Evolutionary conservation across 1,140 invertebrate genomes (phyloP), one percentile per base, ranked within the genome.

Genomic region (Tetranychus cinnabarinus): DNA sequence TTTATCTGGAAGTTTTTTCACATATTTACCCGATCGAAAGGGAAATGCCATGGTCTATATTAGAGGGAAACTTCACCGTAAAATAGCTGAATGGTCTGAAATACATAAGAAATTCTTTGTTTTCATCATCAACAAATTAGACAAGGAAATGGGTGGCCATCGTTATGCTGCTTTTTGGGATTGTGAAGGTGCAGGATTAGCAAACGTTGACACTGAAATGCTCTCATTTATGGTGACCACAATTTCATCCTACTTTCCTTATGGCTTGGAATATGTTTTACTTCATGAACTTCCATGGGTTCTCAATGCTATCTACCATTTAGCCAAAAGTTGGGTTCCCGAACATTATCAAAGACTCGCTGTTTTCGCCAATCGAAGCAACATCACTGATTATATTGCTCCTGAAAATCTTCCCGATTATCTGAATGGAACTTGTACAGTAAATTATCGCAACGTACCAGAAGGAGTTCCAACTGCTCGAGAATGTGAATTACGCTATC

Each of bases 341-440:
- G 57, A 58, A 58, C 33, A 58, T 45, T 58, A 58, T 33, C 57
- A 58, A 33, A 8, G 42, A 13, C 42, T 46, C 5, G 42, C 42
- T 7, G 12, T 42, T n/a, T 45, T 58, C 15, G 23, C 39, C 47
- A 59, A 66, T 45, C 3, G 37, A 48, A 42, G 60, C 42, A 47
- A 61, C 4, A 15, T 66, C 1, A 50, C 13, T 31, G 60, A 63
- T 15, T 60, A 57, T 15, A 64, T 67, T 60, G 63, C 54, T 4
- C 8, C 7, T 3, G 47, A 67, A 48, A 59, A 56, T 37, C 55
- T 66, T 13, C 66, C 61, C n/a, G 39, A 65, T n/a, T 66, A 62
- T 61, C 37, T 67, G 56, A 61, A 59, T 39, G 65, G 65, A 23
- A 33, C 45, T 12, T 57, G 59, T 58, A n/a, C 54, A 15, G 34